Conservation (phyloP, 37 sponge, comb jelly and placozoan genomes). For the Halisarca cf. caerulea region DNA sequence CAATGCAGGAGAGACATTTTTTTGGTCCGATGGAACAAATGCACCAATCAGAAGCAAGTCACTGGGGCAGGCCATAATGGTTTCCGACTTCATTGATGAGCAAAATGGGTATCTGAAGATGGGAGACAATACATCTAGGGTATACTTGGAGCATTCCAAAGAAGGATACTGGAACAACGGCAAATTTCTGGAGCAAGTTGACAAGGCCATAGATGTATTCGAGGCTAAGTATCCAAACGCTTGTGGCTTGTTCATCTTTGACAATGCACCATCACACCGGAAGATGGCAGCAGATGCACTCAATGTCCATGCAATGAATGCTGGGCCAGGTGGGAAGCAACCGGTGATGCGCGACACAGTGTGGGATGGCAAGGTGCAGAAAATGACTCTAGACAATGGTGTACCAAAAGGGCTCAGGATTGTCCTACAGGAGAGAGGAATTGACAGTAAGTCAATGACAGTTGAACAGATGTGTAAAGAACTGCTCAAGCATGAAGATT, state of each 20-base stretch:
- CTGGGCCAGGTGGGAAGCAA: constrained; percentile 56
- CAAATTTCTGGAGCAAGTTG: neutral
- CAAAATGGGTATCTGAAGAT: constrained; percentile 17
- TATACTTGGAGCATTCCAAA: constrained; percentile 5
- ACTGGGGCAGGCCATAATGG: constrained; percentile 40
- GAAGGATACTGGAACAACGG: neutral
- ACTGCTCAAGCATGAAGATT: constrained; percentile 41
- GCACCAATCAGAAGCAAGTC: neutral
- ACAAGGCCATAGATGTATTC: neutral
- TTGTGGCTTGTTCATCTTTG: neutral
- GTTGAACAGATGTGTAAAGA: constrained; percentile 42
- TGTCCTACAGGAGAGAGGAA: constrained; percentile 36
- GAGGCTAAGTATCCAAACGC: neutral
- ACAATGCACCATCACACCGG: constrained; percentile 20
- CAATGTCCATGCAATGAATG: constrained; percentile 54
- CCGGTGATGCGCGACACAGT: constrained; percentile 50
- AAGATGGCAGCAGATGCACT: constrained; percentile 36
- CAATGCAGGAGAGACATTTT: neutral
- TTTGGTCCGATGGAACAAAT: neutral
- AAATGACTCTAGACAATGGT: constrained; percentile 12
- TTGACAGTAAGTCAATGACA: constrained; percentile 18
- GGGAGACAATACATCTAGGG: constrained; percentile 2
- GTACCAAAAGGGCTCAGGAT: constrained; percentile 23
- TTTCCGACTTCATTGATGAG: constrained; percentile 41
- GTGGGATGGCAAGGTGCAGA: constrained; percentile 28